phyloP scores from a whole-genome alignment of 2,888 invertebrate genomes.

The Drosophila subsilvestris region DNA sequence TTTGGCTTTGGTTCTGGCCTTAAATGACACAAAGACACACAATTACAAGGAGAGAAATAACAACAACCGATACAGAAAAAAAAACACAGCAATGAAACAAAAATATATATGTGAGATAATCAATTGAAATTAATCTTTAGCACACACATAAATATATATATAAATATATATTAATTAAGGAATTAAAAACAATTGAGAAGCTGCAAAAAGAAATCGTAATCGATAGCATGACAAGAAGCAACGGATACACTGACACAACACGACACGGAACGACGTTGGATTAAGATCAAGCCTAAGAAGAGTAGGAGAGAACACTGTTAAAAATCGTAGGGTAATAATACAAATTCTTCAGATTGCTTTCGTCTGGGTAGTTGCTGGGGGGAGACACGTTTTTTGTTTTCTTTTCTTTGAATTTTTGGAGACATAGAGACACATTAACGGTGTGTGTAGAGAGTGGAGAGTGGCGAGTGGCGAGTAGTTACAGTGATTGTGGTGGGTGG shows the following conservation, averaged over 20 bases:
- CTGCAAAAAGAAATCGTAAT: constrained; percentile 39
- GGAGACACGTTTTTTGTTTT: constrained; percentile 39
- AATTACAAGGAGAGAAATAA: constrained; percentile 59
- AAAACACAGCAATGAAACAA: constrained; percentile 38
- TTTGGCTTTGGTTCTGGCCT: constrained; percentile 51
- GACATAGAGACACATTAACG: constrained; percentile 65
- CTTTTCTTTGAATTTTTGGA: constrained; percentile 31
- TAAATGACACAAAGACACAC: constrained; percentile 46
- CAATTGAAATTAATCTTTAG: constrained; percentile 40
- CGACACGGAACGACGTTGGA: too few species aligned
- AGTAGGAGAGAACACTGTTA: constrained; percentile 65
- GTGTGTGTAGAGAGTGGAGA: constrained; percentile 23
- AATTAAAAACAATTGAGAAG: constrained; percentile 25
- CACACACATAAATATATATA: constrained; percentile 16
- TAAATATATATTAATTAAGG: background rate
- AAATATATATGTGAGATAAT: constrained; percentile 21
- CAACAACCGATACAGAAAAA: constrained; percentile 30
- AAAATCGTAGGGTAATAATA: constrained; percentile 51
- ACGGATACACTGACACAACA: constrained; percentile 65
- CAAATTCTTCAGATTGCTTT: constrained; percentile 30
- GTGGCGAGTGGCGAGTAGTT: constrained; percentile 64
- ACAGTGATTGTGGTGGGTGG: constrained; percentile 57
- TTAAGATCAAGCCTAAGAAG: constrained; percentile 61
- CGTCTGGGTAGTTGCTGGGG: constrained; percentile 26
- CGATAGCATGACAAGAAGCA: constrained; percentile 63